Percentiles rank a stretch among this genome's conserved stretches.
These are phyloP conservation scores for Heterochromis multidens DNA, from an alignment of 2,113 vertebrate species.

Conservation along the genomic window DNA sequence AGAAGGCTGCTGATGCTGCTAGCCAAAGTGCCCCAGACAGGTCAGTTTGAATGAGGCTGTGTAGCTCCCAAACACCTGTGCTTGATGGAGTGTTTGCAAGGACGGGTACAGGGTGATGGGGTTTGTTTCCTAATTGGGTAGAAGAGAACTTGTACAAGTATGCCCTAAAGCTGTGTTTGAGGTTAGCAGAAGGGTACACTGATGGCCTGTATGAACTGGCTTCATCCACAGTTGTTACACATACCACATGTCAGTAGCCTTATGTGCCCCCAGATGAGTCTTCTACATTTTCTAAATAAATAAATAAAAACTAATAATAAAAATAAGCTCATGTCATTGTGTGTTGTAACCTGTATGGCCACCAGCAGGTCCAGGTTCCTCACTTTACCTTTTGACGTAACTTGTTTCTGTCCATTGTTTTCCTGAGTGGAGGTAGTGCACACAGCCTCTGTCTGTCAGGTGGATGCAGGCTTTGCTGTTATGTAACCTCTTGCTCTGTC, in stretches of 20 bases:
- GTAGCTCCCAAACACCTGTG: background rate
- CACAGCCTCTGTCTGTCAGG: constrained; percentile 1
- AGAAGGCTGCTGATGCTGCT: constrained; percentile 76
- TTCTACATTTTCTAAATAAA: background rate
- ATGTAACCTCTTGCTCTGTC: constrained; percentile 4
- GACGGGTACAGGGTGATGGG: background rate
- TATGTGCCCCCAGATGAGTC: background rate
- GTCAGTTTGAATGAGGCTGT: constrained; percentile 65
- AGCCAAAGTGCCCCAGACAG: constrained; percentile 80
- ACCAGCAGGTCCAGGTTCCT: background rate
- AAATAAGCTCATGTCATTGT: background rate
- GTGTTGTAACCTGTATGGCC: background rate
- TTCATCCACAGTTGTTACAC: background rate
- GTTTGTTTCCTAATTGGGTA: constrained; percentile 34
- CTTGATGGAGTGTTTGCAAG: background rate
- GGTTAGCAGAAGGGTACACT: background rate
- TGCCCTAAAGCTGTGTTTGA: background rate
- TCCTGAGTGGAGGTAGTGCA: background rate
- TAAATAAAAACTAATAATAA: background rate
- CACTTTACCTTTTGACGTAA: background rate
- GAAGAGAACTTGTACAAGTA: background rate
- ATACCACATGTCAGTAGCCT: background rate
- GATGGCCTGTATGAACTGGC: background rate
- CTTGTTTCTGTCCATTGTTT: background rate
- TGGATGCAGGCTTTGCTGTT: constrained; percentile 46